Evolutionary conservation across 2,113 vertebrate genomes (phyloP).

Genomic region (Pelvicachromis taeniatus): DNA sequence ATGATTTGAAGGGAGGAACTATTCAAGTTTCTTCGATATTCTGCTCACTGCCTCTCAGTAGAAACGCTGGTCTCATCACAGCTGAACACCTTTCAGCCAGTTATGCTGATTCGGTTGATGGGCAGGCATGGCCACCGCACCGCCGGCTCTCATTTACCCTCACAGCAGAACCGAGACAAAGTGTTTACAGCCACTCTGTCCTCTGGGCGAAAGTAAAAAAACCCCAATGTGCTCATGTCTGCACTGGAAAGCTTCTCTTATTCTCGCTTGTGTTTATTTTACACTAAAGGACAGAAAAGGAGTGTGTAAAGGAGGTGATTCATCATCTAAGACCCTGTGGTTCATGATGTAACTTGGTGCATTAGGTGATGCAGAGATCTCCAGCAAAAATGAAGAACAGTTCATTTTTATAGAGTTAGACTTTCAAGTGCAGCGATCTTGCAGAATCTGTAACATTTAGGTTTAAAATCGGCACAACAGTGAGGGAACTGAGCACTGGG

Average conservation of each 20-base stretch:
- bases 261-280: not conserved
- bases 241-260: not conserved
- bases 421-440: not conserved
- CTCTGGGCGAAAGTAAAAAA: not conserved
- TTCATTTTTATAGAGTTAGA: not conserved
- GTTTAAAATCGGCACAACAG: not conserved
- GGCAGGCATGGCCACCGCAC: not conserved
- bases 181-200: not conserved
- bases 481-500: not conserved
- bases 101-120: not conserved
- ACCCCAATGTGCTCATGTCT: not conserved
- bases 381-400: not conserved
- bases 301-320: not conserved
- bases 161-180: not conserved
- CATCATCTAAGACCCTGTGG: not conserved
- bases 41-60: not conserved
- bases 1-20: not conserved
- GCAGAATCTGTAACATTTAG: not conserved
- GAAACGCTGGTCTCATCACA: not conserved
- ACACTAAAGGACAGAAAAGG: not conserved
- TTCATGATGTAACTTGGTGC: conserved; percentile 9
- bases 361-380: not conserved
- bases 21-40: not conserved
- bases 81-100: not conserved
- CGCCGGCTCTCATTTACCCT: not conserved